phyloP scores from a whole-genome alignment of 2,888 invertebrate genomes.

The Nymphalis urticae region DNA sequence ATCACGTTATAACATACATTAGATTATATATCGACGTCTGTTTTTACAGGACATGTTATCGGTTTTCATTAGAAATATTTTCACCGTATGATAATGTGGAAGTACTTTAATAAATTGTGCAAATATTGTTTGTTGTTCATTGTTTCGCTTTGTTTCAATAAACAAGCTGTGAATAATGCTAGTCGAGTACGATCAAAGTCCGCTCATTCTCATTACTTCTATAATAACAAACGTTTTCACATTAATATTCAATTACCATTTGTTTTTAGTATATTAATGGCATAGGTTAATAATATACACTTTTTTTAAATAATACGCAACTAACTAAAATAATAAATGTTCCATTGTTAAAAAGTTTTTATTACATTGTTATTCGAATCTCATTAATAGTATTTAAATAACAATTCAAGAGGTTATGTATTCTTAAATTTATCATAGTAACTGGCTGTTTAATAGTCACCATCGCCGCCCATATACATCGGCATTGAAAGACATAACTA shows the following conservation, averaged over 20 bases:
- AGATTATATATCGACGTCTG: neutral
- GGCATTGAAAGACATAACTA: too few species aligned
- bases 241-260: neutral
- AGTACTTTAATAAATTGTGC: neutral
- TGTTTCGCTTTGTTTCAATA: neutral
- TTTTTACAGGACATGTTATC: slow-evolving; percentile 14
- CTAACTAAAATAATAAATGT: too few species aligned
- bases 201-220: neutral
- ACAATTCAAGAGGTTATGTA: too few species aligned
- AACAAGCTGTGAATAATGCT: neutral
- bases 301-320: too few species aligned
- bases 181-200: slow-evolving; percentile 10
- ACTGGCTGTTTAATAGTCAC: too few species aligned
- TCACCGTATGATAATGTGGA: slow-evolving; percentile 2
- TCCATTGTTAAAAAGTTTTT: too few species aligned
- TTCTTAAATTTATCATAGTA: too few species aligned
- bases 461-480: too few species aligned
- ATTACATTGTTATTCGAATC: too few species aligned
- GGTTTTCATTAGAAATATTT: slow-evolving; percentile 15
- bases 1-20: neutral
- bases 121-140: slow-evolving; percentile 3
- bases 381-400: too few species aligned
- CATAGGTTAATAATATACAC: too few species aligned
- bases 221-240: neutral
- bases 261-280: too few species aligned